Evolutionary conservation across 2,113 vertebrate genomes (phyloP).

Genomic region (Cynocephalus volans): DNA sequence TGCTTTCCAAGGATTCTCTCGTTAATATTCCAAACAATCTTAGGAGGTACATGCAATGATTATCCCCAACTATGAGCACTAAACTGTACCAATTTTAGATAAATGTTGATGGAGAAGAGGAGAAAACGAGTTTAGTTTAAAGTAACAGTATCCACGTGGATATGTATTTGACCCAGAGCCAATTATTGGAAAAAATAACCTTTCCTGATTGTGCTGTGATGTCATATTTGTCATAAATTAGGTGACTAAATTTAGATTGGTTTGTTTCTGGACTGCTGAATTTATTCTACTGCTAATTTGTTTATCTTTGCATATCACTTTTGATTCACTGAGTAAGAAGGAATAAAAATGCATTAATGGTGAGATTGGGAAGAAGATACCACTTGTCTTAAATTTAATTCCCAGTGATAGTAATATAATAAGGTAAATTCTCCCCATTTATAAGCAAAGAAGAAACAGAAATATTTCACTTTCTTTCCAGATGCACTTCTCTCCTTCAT

Average conservation of each 20-base stretch:
- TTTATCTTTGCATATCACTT: neutral
- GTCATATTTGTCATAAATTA: neutral
- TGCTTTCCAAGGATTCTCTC: neutral
- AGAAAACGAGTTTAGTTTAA: neutral
- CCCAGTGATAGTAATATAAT: neutral
- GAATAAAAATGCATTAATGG: neutral
- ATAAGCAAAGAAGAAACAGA: neutral
- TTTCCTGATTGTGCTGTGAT: neutral
- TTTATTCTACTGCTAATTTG: neutral
- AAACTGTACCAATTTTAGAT: neutral
- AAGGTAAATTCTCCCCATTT: neutral
- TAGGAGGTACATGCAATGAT: neutral
- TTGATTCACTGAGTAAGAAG: neutral
- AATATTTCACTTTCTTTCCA: neutral
- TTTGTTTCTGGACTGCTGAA: neutral
- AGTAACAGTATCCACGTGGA: neutral
- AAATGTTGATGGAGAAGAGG: neutral
- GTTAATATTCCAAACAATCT: neutral
- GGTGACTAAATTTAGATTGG: neutral
- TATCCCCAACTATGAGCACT: neutral
- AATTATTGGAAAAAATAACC: neutral
- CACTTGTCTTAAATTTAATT: neutral
- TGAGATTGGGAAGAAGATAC: neutral
- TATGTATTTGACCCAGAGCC: neutral
- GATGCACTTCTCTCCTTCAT: neutral